Conservation (phyloP, 2,113 vertebrate genomes). For the Phodopus roborovskii region DNA sequence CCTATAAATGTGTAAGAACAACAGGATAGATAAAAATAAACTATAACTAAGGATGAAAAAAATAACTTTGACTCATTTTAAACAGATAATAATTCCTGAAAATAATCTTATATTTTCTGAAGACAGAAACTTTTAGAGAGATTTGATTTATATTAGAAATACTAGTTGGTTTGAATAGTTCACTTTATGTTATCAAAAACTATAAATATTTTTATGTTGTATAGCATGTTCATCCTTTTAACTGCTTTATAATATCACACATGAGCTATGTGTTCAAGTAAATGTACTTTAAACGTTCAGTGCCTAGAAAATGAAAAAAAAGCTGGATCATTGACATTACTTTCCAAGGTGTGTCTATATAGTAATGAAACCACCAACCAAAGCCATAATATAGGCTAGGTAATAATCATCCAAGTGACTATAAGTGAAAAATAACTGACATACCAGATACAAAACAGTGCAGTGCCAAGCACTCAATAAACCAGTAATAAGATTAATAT, state of each 20-base stretch:
- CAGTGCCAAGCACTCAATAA: neutral
- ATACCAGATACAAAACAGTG: neutral
- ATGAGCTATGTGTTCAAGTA: neutral
- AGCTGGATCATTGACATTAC: neutral
- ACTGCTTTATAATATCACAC: neutral
- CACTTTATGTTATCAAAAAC: neutral
- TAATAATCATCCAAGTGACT: neutral
- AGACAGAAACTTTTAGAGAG: neutral
- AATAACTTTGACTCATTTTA: constrained; percentile 3
- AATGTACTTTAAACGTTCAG: neutral
- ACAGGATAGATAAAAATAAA: neutral
- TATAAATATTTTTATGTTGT: neutral
- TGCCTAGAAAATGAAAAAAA: constrained; percentile 51
- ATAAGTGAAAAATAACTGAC: neutral
- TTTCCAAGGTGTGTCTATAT: neutral
- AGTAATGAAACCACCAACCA: neutral
- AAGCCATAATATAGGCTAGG: neutral
- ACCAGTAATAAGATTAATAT: neutral
- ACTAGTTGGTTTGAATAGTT: neutral
- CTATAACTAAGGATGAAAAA: constrained; percentile 18
- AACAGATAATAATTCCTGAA: neutral
- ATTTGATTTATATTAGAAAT: neutral
- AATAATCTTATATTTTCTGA: neutral
- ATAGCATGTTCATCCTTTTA: neutral
- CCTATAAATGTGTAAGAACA: constrained; percentile 41